A percentile compares a stretch with the other conserved stretches of the same genome.
Evolutionary conservation across 2,113 vertebrate species (phyloP).

Genomic region (Monarcha castaneiventris): DNA sequence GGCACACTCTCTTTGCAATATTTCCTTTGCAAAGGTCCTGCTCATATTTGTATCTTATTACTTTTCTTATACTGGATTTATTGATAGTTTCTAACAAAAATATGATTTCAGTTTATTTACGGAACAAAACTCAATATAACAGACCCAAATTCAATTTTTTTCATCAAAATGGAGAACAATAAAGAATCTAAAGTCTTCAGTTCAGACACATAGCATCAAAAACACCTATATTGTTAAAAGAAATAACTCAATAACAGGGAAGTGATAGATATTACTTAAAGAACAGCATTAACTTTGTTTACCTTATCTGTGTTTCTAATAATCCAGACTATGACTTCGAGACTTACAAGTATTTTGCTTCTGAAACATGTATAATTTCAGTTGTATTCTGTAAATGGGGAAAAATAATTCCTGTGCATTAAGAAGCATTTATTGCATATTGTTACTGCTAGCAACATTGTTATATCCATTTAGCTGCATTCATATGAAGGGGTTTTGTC

Average conservation of each 20-base stretch:
- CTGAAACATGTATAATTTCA: slow-evolving; percentile 43
- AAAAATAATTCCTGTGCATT: neutral
- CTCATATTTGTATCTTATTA: slow-evolving; percentile 91
- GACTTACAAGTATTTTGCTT: slow-evolving; percentile 41
- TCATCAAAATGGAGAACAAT: slow-evolving; percentile 97
- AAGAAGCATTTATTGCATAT: neutral
- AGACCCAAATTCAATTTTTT: slow-evolving; percentile 94
- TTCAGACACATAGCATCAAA: slow-evolving; percentile 89
- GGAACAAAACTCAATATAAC: slow-evolving; percentile 93
- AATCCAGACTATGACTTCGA: slow-evolving; percentile 53
- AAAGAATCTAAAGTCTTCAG: slow-evolving; percentile 87
- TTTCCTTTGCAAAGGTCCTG: slow-evolving; percentile 84
- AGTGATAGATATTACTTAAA: slow-evolving; percentile 97
- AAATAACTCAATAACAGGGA: slow-evolving; percentile 91
- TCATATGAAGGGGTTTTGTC: slow-evolving; percentile 11
- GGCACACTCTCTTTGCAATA: slow-evolving; percentile 72
- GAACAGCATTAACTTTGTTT: slow-evolving; percentile 84
- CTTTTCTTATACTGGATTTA: slow-evolving; percentile 94
- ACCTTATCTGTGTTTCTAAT: slow-evolving; percentile 72
- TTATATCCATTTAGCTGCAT: slow-evolving; percentile 15
- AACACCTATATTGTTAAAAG: slow-evolving; percentile 87
- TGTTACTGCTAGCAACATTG: slow-evolving; percentile 6
- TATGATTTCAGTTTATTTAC: slow-evolving; percentile 97
- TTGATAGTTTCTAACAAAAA: slow-evolving; percentile 99
- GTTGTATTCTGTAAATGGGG: neutral